phyloP scores from a whole-genome alignment of 2,888 invertebrate genomes.

The Oscheius sp. region DNA sequence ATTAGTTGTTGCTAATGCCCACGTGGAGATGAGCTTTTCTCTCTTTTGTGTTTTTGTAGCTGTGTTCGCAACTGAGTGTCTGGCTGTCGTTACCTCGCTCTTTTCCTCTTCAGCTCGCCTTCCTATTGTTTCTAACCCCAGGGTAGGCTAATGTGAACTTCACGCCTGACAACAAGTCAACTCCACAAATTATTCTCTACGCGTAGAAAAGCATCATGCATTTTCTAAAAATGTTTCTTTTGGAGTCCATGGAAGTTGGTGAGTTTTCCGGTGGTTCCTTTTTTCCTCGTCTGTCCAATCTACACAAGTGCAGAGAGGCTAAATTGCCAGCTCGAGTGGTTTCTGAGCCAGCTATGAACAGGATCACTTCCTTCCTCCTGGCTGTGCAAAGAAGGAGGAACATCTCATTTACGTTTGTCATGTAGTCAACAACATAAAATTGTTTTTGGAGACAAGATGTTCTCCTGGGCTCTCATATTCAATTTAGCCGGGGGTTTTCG shows the following conservation, averaged over 20 bases:
- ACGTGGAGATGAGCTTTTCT: constrained; percentile 19
- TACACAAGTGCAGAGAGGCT: constrained; percentile 21
- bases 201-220: background rate
- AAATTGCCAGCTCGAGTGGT: constrained; percentile 32
- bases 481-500: constrained; percentile 9
- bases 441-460: constrained; percentile 17
- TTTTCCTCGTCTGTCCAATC: constrained; percentile 25
- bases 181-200: constrained; percentile 3
- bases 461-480: constrained; percentile 9
- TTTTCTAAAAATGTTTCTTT: constrained; percentile 6
- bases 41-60: background rate
- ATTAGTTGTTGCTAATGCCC: constrained; percentile 31
- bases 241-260: background rate
- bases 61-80: background rate
- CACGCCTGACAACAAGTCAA: background rate
- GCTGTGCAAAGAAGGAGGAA: background rate
- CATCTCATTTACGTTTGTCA: constrained; percentile 22
- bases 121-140: background rate
- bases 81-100: background rate
- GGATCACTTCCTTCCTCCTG: constrained; percentile 17
- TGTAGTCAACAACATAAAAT: constrained; percentile 12
- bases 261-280: background rate
- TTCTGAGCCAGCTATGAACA: constrained; percentile 21
- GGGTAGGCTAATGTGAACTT: background rate
- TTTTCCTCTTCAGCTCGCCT: background rate